phyloP scores from a whole-genome alignment of 2,888 invertebrate genomes.

The Amblyjoppa fuscipennis region DNA sequence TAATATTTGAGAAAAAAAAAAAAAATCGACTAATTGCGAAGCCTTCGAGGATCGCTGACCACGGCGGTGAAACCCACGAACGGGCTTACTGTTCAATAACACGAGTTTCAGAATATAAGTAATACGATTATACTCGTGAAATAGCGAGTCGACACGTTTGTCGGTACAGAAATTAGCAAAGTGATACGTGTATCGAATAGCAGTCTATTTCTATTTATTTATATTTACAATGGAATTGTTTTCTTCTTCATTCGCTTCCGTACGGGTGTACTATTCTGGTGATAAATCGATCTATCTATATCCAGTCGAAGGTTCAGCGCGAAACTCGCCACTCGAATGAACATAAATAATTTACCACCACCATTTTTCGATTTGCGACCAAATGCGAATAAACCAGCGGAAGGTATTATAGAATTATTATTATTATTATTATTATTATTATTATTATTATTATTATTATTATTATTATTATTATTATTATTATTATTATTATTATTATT shows the following conservation, averaged over 20 bases:
- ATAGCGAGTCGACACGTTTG: not conserved
- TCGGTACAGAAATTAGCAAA: not conserved
- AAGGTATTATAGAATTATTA: not conserved
- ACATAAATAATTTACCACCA: not conserved
- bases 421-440: not conserved
- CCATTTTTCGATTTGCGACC: too few relatives aligned
- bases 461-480: not conserved
- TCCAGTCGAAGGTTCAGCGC: not conserved
- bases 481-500: not conserved
- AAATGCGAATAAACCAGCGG: not conserved
- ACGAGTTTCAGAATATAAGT: slow-evolving; percentile 8
- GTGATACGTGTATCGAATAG: not conserved
- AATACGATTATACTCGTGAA: slow-evolving; percentile 9
- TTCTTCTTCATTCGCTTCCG: too few relatives aligned
- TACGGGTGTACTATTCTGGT: too few relatives aligned
- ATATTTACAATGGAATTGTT: not conserved
- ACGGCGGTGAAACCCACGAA: slow-evolving; percentile 36
- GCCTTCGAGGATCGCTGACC: slow-evolving; percentile 63
- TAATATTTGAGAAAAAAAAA: slow-evolving; percentile 27
- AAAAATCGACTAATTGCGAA: slow-evolving; percentile 36
- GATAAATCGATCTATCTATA: too few relatives aligned
- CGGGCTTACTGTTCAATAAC: slow-evolving; percentile 28
- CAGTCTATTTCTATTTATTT: not conserved
- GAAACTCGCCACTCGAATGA: not conserved
- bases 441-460: not conserved